Conservation (phyloP, 2,113 vertebrate species). For the Oryctolagus cuniculus region mOryCun1.1 NC_091433.1:59314501-59315000, state of each 20-base stretch:
- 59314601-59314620: too few relatives aligned
- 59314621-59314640: too few relatives aligned
- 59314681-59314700: too few relatives aligned
- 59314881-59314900: not conserved
- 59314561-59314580: too few relatives aligned
- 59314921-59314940: not conserved
- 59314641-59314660: too few relatives aligned
- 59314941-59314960: not conserved
- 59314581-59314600: too few relatives aligned
- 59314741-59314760: not conserved
- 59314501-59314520: too few relatives aligned
- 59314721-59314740: slow-evolving; percentile 53
- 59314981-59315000: not conserved
- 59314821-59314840: not conserved
- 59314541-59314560: too few relatives aligned
- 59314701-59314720: too few relatives aligned
- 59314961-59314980: not conserved
- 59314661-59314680: too few relatives aligned
- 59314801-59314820: not conserved
- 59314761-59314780: not conserved
- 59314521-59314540: too few relatives aligned
- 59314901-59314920: not conserved
- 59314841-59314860: not conserved
- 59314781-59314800: not conserved
- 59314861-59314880: not conserved